Evolutionary conservation across 2,113 vertebrate species (phyloP).

Genomic region (Hemibagrus wyckioides): DNA sequence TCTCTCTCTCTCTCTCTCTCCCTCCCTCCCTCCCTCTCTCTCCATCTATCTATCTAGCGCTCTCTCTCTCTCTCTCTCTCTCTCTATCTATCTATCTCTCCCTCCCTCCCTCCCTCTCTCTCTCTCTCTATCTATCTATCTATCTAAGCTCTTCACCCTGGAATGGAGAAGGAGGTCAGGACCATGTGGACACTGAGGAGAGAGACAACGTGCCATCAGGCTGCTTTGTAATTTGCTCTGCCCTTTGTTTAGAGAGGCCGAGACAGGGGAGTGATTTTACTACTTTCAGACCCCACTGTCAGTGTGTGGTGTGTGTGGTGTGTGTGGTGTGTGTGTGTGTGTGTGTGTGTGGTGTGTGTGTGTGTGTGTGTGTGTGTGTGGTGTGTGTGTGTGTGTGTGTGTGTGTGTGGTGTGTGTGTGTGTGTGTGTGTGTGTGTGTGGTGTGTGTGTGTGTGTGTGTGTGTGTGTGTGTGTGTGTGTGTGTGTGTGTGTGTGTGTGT

Average conservation of each 20-base stretch:
- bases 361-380: not conserved
- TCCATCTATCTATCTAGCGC: not conserved
- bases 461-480: not conserved
- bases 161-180: slow-evolving; percentile 30
- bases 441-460: not conserved
- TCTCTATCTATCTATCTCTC: not conserved
- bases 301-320: no score
- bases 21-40: no score
- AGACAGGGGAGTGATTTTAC: slow-evolving; percentile 48
- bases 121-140: not conserved
- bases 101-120: not conserved
- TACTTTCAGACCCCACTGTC: slow-evolving; percentile 41
- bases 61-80: not conserved
- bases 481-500: not conserved
- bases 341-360: not conserved
- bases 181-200: slow-evolving; percentile 1
- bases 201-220: slow-evolving; percentile 58
- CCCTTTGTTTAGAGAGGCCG: slow-evolving; percentile 59
- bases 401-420: not conserved
- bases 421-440: not conserved
- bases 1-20: no score
- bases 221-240: slow-evolving; percentile 68
- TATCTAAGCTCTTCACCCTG: not conserved
- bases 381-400: not conserved
- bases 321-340: not conserved